Conservation (phyloP, 1,140 invertebrate genomes). For the Pogonomyrmex barbatus region DNA sequence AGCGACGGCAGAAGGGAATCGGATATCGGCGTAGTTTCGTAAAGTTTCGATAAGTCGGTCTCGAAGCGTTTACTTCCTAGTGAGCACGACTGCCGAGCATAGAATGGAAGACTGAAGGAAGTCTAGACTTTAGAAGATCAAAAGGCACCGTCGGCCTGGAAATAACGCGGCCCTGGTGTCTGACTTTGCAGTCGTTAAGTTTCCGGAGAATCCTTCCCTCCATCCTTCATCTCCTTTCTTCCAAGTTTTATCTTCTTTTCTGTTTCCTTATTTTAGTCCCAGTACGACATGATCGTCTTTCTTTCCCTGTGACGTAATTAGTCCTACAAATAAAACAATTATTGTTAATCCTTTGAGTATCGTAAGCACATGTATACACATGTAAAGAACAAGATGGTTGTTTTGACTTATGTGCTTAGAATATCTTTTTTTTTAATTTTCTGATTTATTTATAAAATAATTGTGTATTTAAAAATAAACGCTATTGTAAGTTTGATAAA, state of each 20-base stretch:
- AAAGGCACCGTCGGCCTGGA: constrained; percentile 80
- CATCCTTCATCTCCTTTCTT: constrained; percentile 23
- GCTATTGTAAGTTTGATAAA: neutral
- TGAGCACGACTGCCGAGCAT: constrained; percentile 70
- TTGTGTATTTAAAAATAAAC: neutral
- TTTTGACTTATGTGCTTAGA: too few species aligned
- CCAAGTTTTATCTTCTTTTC: constrained; percentile 43
- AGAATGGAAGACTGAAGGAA: constrained; percentile 73
- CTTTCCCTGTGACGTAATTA: neutral
- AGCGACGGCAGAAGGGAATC: constrained; percentile 10
- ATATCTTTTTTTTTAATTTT: neutral
- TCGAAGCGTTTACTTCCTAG: constrained; percentile 78
- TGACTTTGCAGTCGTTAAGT: constrained; percentile 69
- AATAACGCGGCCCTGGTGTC: constrained; percentile 78
- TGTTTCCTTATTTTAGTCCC: neutral
- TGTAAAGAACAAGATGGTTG: too few species aligned
- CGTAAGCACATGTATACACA: neutral
- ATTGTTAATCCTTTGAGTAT: neutral
- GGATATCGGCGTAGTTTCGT: constrained; percentile 74
- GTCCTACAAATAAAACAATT: constrained; percentile 59
- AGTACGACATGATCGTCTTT: constrained; percentile 9
- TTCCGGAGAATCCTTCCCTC: constrained; percentile 62
- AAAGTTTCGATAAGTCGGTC: constrained; percentile 81
- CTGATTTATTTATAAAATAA: neutral
- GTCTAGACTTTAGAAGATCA: constrained; percentile 81